Evolutionary conservation across 2,113 vertebrate species (phyloP).

Genomic region (Seriola rivoliana): DNA sequence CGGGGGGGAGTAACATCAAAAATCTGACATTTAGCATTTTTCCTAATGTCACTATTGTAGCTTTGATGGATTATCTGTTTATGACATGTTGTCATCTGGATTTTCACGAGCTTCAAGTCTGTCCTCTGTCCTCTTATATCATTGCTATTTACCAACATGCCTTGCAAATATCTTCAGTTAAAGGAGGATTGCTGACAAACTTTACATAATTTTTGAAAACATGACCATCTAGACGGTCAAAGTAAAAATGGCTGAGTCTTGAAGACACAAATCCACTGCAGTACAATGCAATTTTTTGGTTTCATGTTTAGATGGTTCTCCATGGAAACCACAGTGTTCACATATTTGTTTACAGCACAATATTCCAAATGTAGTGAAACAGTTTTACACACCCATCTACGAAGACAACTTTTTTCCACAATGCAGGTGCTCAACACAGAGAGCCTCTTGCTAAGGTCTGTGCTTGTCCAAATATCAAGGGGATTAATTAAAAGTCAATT

Average conservation of each 20-base stretch:
- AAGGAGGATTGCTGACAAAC: background rate
- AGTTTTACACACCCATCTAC: background rate
- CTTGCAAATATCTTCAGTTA: background rate
- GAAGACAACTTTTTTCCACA: constrained; percentile 2
- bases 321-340: background rate
- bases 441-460: constrained; percentile 88
- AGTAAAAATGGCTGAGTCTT: background rate
- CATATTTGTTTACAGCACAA: background rate
- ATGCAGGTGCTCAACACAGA: constrained; percentile 77
- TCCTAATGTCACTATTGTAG: background rate
- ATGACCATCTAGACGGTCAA: background rate
- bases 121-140: background rate
- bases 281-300: background rate
- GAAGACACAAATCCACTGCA: background rate
- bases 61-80: constrained; percentile 20
- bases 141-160: background rate
- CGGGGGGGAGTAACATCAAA: background rate
- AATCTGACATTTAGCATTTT: constrained; percentile 19
- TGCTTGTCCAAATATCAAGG: constrained; percentile 93
- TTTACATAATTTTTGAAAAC: background rate
- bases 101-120: background rate
- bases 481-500: constrained; percentile 97
- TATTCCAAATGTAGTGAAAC: background rate
- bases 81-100: constrained; percentile 1
- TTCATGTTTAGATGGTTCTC: background rate